phyloP scores from a whole-genome alignment of 2,797 vertebrate genomes.

The Catamblyrhynchus diadema region DNA sequence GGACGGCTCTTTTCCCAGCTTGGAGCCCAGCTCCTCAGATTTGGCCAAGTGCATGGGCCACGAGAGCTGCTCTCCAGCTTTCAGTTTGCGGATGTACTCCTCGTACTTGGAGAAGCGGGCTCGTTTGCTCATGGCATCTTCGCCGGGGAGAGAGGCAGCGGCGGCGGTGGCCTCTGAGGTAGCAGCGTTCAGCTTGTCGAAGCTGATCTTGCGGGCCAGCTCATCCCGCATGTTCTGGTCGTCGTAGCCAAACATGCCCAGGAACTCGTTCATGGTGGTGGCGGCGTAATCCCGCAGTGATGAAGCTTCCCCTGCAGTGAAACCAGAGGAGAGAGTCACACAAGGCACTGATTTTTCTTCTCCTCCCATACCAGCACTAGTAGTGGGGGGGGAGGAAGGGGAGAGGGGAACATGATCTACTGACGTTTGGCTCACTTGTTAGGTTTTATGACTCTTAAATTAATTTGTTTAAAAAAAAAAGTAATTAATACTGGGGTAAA shows the following conservation, averaged over 20 bases:
- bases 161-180: conserved; percentile 78
- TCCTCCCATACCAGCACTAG: conserved; percentile 50
- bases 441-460: conserved; percentile 86
- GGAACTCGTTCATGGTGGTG: conserved; percentile 97
- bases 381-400: conserved; percentile 54
- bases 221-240: conserved; percentile 96
- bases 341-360: neutral
- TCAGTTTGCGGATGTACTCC: conserved; percentile 97
- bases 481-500: conserved; percentile 86
- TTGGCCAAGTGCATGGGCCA: conserved; percentile 88
- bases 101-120: conserved; percentile 98
- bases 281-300: conserved; percentile 94
- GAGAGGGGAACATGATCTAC: conserved; percentile 74
- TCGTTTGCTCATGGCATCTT: conserved; percentile 87
- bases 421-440: conserved; percentile 82
- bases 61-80: conserved; percentile 91
- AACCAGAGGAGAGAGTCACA: conserved; percentile 11
- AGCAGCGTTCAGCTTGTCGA: conserved; percentile 91
- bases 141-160: conserved; percentile 75
- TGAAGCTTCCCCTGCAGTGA: conserved; percentile 86
- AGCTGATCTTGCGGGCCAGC: conserved; percentile 95
- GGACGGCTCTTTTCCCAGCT: conserved; percentile 81
- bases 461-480: conserved; percentile 84
- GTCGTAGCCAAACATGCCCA: conserved; percentile 97
- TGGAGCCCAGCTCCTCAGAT: conserved; percentile 84